phyloP scores from a whole-genome alignment of 2,113 vertebrate species.

The Apteryx mantelli region DNA sequence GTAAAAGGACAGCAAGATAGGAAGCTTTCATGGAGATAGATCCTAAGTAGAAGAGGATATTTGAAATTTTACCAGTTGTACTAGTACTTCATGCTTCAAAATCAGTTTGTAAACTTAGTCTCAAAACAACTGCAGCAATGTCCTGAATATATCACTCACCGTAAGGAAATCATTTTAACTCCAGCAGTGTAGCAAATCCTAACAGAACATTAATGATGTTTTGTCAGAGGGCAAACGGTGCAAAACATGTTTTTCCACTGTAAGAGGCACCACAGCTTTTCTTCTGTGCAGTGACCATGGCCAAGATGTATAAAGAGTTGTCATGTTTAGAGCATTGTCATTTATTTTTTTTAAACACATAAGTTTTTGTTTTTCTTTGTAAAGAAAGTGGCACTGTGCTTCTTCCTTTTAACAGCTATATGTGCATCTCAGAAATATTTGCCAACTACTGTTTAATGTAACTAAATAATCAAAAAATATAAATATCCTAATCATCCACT shows the following conservation, averaged over 20 bases:
- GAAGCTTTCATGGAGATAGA: not conserved
- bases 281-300: not conserved
- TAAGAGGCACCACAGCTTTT: not conserved
- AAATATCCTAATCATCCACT: slow-evolving; percentile 29
- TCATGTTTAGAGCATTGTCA: not conserved
- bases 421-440: not conserved
- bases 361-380: not conserved
- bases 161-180: not conserved
- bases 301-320: not conserved
- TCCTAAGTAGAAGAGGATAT: not conserved
- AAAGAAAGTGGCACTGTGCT: not conserved
- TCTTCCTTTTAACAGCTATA: not conserved
- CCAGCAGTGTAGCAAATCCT: not conserved
- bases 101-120: not conserved
- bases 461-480: slow-evolving; percentile 31
- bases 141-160: not conserved
- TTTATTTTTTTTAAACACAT: not conserved
- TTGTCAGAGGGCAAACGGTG: not conserved
- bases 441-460: not conserved
- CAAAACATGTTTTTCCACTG: not conserved
- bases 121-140: not conserved
- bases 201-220: not conserved
- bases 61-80: not conserved
- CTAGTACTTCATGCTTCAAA: not conserved
- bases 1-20: not conserved